Evolutionary conservation across 2,113 vertebrate genomes (phyloP).

Genomic region (Artemisiospiza belli): DNA sequence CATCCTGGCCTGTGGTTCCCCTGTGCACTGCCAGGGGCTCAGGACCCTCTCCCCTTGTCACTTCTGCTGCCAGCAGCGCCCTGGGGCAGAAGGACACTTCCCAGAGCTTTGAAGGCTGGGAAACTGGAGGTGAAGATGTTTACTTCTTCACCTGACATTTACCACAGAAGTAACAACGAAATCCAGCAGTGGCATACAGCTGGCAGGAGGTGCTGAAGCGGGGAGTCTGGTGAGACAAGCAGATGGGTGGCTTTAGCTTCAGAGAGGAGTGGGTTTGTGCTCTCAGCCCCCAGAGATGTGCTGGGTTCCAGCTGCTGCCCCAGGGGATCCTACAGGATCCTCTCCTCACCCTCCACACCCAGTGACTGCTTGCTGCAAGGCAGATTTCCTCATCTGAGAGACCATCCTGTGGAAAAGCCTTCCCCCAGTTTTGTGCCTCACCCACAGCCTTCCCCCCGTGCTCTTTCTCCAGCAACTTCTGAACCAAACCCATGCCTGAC

Average conservation of each 20-base stretch:
- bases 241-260: not conserved
- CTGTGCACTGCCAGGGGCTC: fast-evolving
- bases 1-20: not conserved
- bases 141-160: not conserved
- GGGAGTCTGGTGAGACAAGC: not conserved
- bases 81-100: not conserved
- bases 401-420: not conserved
- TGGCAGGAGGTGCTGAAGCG: not conserved
- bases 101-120: not conserved
- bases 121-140: not conserved
- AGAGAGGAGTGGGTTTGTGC: not conserved
- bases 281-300: not conserved
- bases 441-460: fast-evolving
- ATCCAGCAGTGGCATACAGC: not conserved
- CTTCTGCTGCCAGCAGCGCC: not conserved
- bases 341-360: not conserved
- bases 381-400: not conserved
- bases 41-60: not conserved
- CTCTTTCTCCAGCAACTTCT: not conserved
- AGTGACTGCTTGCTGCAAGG: fast-evolving
- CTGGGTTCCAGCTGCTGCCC: not conserved
- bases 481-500: not conserved
- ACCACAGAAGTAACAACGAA: not conserved
- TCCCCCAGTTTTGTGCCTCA: not conserved
- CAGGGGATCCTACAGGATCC: fast-evolving